Evolutionary conservation across 2,888 invertebrate genomes (phyloP), one percentile per base, ranked within the genome.

Genomic region (Dioctria rufipes): DNA sequence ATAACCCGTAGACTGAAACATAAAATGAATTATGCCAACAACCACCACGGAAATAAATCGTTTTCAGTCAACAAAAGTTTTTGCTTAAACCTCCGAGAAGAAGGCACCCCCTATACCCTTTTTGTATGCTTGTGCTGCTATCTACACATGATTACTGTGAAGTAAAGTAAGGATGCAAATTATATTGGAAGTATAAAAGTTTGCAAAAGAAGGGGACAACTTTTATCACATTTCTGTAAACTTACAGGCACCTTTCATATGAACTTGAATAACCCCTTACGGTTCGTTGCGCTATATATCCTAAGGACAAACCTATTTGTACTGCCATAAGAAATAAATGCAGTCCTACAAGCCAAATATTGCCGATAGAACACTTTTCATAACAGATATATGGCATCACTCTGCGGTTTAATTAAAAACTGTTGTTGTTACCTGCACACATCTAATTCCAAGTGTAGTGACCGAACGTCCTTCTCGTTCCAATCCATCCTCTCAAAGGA

Each of bases 31-130:
- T n/a, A 46, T 39, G 58, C 42, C 73, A 73, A 42, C 58, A 43
- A 71, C 73, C 58, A 73, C 58, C 43, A 42, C 58, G 60, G 58
- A 42, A 73, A 73, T 73, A 73, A 73, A 73, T 73, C 73, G 58
- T 73, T 25, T 25, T 25, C 25, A 25, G 25, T 25, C 25, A 25
- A 42, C 73, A 51, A 73, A n/a, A n/a, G n/a, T n/a, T n/a, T n/a
- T n/a, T n/a, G n/a, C n/a, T n/a, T n/a, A n/a, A n/a, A n/a, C n/a
- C n/a, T n/a, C n/a, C n/a, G n/a, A n/a, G n/a, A n/a, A n/a, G n/a
- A n/a, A n/a, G n/a, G n/a, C n/a, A n/a, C n/a, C n/a, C n/a, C n/a
- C n/a, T n/a, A n/a, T n/a, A n/a, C n/a, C n/a, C n/a, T n/a, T n/a
- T n/a, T n/a, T n/a, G n/a, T n/a, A n/a, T 37, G 25, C 25, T 25